Evolutionary conservation across 2,113 vertebrate genomes (phyloP).

Genomic region (Phainopepla nitens): DNA sequence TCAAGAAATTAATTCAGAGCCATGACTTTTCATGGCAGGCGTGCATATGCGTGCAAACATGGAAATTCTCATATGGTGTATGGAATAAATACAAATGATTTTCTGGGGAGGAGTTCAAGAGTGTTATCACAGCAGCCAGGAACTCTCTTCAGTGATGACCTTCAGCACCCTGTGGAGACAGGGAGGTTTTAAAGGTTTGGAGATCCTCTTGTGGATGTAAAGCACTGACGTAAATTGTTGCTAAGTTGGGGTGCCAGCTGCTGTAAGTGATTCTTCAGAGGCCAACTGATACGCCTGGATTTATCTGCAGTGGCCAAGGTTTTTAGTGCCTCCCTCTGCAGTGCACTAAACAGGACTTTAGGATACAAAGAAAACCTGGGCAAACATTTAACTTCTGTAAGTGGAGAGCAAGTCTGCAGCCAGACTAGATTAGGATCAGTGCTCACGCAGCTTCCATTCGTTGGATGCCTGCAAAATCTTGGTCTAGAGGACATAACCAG

Average conservation of each 20-base stretch:
- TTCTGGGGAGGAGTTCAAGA: not conserved
- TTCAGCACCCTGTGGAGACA: conserved; percentile 8
- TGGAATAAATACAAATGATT: not conserved
- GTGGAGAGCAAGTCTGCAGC: not conserved
- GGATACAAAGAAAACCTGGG: not conserved
- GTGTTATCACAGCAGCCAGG: not conserved
- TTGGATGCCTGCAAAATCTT: not conserved
- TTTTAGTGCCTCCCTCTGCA: not conserved
- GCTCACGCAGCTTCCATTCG: not conserved
- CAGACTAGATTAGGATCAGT: not conserved
- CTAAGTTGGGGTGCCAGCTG: conserved; percentile 71
- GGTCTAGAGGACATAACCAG: not conserved
- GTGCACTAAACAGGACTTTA: not conserved
- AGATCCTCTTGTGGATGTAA: conserved; percentile 5
- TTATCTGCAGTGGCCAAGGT: conserved; percentile 26
- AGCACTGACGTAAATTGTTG: conserved; percentile 47
- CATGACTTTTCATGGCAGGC: not conserved
- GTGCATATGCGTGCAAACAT: fast-evolving
- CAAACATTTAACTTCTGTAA: not conserved
- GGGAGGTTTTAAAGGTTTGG: conserved; percentile 5
- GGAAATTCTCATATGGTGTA: not conserved
- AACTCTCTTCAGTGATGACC: not conserved
- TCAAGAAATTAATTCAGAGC: not conserved
- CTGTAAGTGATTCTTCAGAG: conserved; percentile 30
- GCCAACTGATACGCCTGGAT: conserved; percentile 19